phyloP scores from a whole-genome alignment of 2,888 invertebrate species.

The Sinodicranocentrus sp. region DNA sequence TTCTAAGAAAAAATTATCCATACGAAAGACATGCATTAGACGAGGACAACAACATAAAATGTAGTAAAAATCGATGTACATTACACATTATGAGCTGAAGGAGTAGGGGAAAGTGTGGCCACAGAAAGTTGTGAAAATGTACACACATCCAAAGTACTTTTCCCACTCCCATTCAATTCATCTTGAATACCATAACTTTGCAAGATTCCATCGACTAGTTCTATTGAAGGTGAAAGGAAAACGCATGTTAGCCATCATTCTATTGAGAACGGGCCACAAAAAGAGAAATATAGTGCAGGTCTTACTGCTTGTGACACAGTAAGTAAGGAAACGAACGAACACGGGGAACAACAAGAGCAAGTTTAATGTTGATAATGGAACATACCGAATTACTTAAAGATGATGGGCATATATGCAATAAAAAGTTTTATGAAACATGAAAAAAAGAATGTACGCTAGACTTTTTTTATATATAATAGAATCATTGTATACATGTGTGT shows the following conservation, averaged over 20 bases:
- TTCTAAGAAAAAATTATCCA: not conserved
- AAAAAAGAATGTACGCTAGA: constrained; percentile 23
- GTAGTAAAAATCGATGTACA: no score
- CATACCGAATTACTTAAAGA: constrained; percentile 42
- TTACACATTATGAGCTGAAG: no score
- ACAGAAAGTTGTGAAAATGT: not conserved
- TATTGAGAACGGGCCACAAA: constrained; percentile 51
- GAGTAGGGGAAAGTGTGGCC: no score
- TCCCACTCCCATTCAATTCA: constrained; percentile 34
- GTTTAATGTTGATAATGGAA: constrained; percentile 20
- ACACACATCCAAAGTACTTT: constrained; percentile 4
- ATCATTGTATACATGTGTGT: no score
- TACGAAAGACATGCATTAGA: not conserved
- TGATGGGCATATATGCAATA: constrained; percentile 47
- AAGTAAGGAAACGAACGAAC: not conserved
- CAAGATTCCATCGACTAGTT: constrained; percentile 19
- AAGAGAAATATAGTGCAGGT: constrained; percentile 28
- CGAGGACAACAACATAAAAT: no score
- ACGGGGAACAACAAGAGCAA: not conserved
- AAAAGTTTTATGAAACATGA: constrained; percentile 44
- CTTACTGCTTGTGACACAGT: constrained; percentile 27
- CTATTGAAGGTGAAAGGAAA: constrained; percentile 45
- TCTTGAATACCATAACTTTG: constrained; percentile 37
- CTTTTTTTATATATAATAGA: not conserved
- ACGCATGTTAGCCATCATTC: constrained; percentile 53